Conservation (phyloP, 64 coral and sea anemone species). For the Hydrozoanthus tunicans region DNA sequence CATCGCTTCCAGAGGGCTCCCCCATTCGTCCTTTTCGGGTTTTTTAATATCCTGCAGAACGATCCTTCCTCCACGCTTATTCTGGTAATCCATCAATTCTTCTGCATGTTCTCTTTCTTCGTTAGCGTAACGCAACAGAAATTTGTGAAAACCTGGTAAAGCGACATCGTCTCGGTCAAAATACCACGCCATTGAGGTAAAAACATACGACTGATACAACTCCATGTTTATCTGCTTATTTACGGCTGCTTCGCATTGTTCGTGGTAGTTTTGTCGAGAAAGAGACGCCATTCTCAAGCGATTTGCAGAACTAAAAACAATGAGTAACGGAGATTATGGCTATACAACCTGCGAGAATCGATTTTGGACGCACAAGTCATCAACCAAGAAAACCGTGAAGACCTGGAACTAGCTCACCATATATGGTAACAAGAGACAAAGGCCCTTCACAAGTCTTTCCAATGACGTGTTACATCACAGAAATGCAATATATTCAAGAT, state of each 20-base stretch:
- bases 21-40: slow-evolving; percentile 54
- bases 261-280: slow-evolving; percentile 42
- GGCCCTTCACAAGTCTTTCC: background rate
- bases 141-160: slow-evolving; percentile 11
- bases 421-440: slow-evolving; percentile 22
- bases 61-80: slow-evolving; percentile 39
- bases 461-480: slow-evolving; percentile 33
- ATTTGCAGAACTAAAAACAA: background rate
- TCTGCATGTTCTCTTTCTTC: slow-evolving; percentile 38
- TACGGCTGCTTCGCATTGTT: slow-evolving; percentile 45
- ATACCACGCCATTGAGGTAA: slow-evolving; percentile 37
- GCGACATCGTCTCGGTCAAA: slow-evolving; percentile 49
- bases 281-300: slow-evolving; percentile 14
- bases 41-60: slow-evolving; percentile 54
- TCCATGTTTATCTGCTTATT: slow-evolving; percentile 66
- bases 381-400: background rate
- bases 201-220: slow-evolving; percentile 25
- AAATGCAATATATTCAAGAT: slow-evolving; percentile 12
- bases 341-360: too few species aligned
- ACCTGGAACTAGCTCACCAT: slow-evolving; percentile 13
- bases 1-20: slow-evolving; percentile 32
- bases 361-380: too few species aligned
- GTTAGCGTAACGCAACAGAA: slow-evolving; percentile 4
- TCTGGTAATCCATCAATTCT: slow-evolving; percentile 54
- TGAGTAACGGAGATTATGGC: too few species aligned